Evolutionary conservation across 2,113 vertebrate species (phyloP).

Genomic region (Channa argus): DNA sequence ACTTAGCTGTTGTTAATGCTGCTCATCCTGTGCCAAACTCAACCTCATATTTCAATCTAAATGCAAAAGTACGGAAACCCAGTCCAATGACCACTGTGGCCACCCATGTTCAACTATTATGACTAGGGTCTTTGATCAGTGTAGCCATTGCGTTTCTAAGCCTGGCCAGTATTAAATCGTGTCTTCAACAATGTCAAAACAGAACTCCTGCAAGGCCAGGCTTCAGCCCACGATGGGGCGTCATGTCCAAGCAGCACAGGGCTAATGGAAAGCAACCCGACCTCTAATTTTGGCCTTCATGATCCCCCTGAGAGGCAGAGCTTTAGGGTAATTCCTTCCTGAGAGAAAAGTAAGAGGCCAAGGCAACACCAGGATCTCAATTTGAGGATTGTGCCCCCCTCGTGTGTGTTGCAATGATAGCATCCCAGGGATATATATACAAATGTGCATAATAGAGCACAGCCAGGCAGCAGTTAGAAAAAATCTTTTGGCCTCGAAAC

Average conservation of each 20-base stretch:
- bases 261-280: slow-evolving; percentile 71
- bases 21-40: no score
- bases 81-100: slow-evolving; percentile 6
- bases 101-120: slow-evolving; percentile 62
- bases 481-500: slow-evolving; percentile 61
- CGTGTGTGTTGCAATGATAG: slow-evolving; percentile 67
- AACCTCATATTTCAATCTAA: background rate
- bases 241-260: slow-evolving; percentile 69
- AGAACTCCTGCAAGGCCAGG: slow-evolving; percentile 54
- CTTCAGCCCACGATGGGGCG: slow-evolving; percentile 63
- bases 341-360: slow-evolving; percentile 60
- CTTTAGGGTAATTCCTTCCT: slow-evolving; percentile 54
- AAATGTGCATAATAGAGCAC: slow-evolving; percentile 75
- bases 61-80: background rate
- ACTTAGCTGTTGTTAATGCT: no score
- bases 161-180: slow-evolving; percentile 50
- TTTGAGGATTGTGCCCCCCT: slow-evolving; percentile 47
- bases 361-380: slow-evolving; percentile 42
- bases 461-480: slow-evolving; percentile 65
- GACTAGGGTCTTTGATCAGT: slow-evolving; percentile 40
- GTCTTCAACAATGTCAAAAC: slow-evolving; percentile 52
- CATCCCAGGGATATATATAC: slow-evolving; percentile 56
- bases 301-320: slow-evolving; percentile 39
- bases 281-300: slow-evolving; percentile 70
- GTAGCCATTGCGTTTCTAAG: slow-evolving; percentile 57